Evolutionary conservation across 2,797 vertebrate genomes (phyloP).

Genomic region (Pangasius krempfi): DNA sequence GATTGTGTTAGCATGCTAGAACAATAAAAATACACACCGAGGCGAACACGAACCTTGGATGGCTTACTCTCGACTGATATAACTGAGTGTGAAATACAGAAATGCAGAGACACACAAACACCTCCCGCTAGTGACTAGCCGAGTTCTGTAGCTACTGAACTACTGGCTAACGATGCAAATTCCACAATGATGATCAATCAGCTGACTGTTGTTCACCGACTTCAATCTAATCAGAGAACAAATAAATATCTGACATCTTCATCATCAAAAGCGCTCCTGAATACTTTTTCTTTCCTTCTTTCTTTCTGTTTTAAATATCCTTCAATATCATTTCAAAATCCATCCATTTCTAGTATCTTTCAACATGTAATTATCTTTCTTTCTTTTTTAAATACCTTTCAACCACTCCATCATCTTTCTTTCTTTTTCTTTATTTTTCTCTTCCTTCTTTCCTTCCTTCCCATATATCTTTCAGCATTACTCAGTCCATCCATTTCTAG

Average conservation of each 20-base stretch:
- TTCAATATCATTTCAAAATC: not conserved
- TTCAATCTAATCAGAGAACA: not conserved
- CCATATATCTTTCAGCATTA: not conserved
- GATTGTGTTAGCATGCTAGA: not conserved
- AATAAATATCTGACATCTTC: not conserved
- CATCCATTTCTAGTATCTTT: not conserved
- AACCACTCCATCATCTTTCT: not conserved
- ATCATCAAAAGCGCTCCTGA: not conserved
- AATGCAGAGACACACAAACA: not conserved
- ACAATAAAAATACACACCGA: not conserved
- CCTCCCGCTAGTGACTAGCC: not conserved
- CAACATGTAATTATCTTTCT: not conserved
- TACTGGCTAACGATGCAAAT: not conserved
- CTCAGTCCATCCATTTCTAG: not conserved
- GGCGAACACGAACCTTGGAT: not conserved
- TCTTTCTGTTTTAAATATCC: not conserved
- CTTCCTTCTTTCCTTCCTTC: not conserved
- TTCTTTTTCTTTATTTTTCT: too few relatives aligned
- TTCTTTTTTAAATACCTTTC: not conserved
- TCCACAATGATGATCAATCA: not conserved
- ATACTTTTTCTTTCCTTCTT: not conserved
- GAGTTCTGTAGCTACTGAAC: not conserved
- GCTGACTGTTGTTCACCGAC: not conserved
- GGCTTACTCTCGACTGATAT: not conserved
- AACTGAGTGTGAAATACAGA: not conserved